Conservation (phyloP, 2,888 invertebrate genomes). For the Drosophila anomalata region DNA sequence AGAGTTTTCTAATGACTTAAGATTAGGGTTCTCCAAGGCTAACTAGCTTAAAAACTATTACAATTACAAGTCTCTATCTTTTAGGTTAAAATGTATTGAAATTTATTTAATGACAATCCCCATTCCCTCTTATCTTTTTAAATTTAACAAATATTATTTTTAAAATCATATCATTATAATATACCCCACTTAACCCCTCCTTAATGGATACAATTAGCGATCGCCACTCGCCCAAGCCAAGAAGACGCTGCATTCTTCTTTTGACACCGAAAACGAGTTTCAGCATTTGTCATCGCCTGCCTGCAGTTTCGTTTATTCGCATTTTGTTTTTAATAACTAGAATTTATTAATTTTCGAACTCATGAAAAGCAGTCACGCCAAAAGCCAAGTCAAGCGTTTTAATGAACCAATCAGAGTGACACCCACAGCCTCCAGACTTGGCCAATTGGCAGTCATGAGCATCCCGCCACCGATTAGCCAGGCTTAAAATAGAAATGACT, state of each 20-base stretch:
- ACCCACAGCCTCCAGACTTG: conserved; percentile 35
- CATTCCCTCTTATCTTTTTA: background rate
- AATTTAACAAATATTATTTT: background rate
- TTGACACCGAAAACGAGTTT: conserved; percentile 44
- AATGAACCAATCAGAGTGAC: conserved; percentile 51
- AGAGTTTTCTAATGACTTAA: background rate
- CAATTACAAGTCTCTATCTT: background rate
- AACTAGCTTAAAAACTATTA: too few species aligned
- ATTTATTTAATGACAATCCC: background rate
- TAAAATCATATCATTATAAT: background rate
- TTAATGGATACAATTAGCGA: conserved; percentile 7
- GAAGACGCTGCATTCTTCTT: conserved; percentile 35
- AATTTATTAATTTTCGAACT: conserved; percentile 50
- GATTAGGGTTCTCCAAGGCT: background rate
- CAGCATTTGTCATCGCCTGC: conserved; percentile 44
- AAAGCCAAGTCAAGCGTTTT: conserved; percentile 32
- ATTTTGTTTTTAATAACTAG: conserved; percentile 62
- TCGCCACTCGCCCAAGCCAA: conserved; percentile 9
- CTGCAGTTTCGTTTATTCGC: conserved; percentile 38
- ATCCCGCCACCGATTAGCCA: conserved; percentile 9
- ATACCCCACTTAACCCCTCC: background rate
- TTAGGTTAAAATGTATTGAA: background rate
- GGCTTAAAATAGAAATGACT: conserved; percentile 36
- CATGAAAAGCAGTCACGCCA: conserved; percentile 56
- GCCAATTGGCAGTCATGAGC: conserved; percentile 19